Evolutionary conservation across 2,797 vertebrate genomes (phyloP).

Genomic region (Alca torda): DNA sequence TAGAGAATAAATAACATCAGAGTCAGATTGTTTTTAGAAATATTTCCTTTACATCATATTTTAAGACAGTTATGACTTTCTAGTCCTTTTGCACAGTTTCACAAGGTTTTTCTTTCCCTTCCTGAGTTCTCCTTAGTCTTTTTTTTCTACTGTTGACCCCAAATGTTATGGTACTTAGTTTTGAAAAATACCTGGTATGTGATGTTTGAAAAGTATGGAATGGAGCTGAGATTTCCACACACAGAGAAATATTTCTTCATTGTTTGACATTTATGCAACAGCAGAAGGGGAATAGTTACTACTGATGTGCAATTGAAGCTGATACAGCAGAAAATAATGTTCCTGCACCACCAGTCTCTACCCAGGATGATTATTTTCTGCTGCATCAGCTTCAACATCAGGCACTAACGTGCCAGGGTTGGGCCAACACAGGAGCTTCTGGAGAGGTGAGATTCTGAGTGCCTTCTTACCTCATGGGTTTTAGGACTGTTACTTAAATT

Average conservation of each 20-base stretch:
- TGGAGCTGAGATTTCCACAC: not conserved
- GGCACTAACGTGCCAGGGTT: not conserved
- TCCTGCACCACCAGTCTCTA: not conserved
- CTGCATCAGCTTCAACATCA: not conserved
- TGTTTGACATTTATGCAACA: conserved; percentile 20
- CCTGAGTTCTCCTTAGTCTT: not conserved
- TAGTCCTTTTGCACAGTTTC: not conserved
- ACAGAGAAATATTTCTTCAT: not conserved
- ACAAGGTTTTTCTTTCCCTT: not conserved
- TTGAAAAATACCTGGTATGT: not conserved
- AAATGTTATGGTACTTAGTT: not conserved
- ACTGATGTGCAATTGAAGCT: not conserved
- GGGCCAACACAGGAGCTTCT: not conserved
- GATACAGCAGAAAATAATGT: not conserved
- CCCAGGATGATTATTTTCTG: not conserved
- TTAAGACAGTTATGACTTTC: not conserved
- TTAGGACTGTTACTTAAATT: not conserved
- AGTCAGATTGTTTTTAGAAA: not conserved
- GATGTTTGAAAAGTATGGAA: conserved; percentile 12
- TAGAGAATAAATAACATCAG: not conserved
- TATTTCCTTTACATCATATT: not conserved
- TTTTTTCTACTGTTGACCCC: not conserved
- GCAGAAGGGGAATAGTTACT: not conserved
- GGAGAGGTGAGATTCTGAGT: not conserved
- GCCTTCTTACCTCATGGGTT: not conserved